Base-by-base conservation (phyloP, 1,140 invertebrate species). In the Drosophila miranda region DNA sequence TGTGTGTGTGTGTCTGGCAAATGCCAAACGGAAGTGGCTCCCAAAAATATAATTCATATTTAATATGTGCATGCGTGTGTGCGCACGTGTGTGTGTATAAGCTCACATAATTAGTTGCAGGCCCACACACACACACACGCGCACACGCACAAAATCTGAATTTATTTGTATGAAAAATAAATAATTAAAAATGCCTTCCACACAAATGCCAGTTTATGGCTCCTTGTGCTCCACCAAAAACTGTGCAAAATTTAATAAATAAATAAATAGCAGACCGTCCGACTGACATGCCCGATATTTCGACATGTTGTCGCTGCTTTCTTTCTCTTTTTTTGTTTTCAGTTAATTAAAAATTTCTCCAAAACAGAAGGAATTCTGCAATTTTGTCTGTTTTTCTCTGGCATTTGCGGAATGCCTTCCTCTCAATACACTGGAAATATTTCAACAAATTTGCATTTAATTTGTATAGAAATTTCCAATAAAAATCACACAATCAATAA, bases 161-260 rank as follows among this genome's bases (percentile, higher is more conserved):
- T 56, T 48, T 50, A 70, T 70, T 67, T 67, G 44, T 41, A 45
- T 49, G 8, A 67, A 21, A 68, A 68, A 68, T 68, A 67, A 68
- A 68, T 68, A 68, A 68, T 68, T 68, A 55, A 68, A 68, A 68
- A 42, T 55, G 38, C 38, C 26, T 38, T 38, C 34, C 34, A 38
- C 34, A 38, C 34, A 38, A 38, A 38, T 38, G 34, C 34, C 34
- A 38, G 34, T 38, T 38, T 38, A 38, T 38, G 9, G 34, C 34
- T 23, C 3, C 34, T 38, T 11, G 30, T 34, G 3, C 30, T 11
- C 9, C 49, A 26, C 62, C 64, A 28, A 55, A 68, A 67, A 56
- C 62, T 68, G 64, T 67, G 64, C 64, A 68, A 42, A 68, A 68
- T 56, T 68, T 68, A 68, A 68, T 68, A 68, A 68, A 68, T 68